Percentiles rank a stretch among this genome's conserved stretches.
phyloP scores from a whole-genome alignment of 2,797 vertebrate species.

The Borostomias antarcticus region DNA sequence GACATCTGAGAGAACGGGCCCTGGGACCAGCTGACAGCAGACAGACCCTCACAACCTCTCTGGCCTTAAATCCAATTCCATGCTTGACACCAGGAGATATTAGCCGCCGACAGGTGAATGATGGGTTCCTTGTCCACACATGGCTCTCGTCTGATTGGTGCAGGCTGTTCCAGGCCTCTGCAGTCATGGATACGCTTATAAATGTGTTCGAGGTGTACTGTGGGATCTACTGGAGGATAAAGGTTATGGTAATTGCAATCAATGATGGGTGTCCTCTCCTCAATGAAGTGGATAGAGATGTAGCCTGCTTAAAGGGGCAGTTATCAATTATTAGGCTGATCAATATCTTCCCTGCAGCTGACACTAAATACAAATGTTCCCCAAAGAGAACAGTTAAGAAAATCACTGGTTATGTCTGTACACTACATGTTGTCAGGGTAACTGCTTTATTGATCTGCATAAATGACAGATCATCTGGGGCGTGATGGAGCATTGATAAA shows the following conservation, averaged over 20 bases:
- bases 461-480: constrained; percentile 68
- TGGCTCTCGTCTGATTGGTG: constrained; percentile 34
- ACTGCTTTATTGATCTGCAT: constrained; percentile 64
- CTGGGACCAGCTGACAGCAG: constrained; percentile 69
- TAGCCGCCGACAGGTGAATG: constrained; percentile 77
- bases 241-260: constrained; percentile 53
- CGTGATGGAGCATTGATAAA: background rate
- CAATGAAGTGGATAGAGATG: constrained; percentile 47
- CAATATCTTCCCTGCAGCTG: constrained; percentile 66
- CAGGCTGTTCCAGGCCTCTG: constrained; percentile 46
- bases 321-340: constrained; percentile 63
- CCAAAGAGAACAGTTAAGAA: constrained; percentile 49
- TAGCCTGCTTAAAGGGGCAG: constrained; percentile 59
- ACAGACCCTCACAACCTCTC: constrained; percentile 55
- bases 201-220: constrained; percentile 27
- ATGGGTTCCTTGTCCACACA: constrained; percentile 55
- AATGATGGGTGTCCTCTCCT: constrained; percentile 46
- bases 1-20: constrained; percentile 72
- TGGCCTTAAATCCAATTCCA: constrained; percentile 73
- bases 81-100: constrained; percentile 74
- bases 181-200: constrained; percentile 19
- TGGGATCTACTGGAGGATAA: constrained; percentile 46
- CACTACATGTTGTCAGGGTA: constrained; percentile 61
- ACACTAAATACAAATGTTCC: constrained; percentile 61
- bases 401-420: constrained; percentile 54